Evolutionary conservation across 2,113 vertebrate species (phyloP).

Genomic region (Suricata suricatta): DNA sequence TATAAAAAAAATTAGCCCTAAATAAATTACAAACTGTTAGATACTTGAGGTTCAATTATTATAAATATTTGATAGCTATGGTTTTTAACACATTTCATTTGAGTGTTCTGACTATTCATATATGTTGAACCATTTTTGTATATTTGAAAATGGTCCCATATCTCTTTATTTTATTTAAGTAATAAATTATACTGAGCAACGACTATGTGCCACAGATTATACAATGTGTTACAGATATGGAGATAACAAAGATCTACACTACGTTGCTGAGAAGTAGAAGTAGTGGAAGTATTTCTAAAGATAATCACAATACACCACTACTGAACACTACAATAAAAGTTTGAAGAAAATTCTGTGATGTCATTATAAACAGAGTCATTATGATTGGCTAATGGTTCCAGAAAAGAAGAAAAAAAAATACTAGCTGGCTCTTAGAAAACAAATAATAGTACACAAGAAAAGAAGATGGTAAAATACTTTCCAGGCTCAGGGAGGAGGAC

Average conservation of each 20-base stretch:
- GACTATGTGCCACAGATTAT: neutral
- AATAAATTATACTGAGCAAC: neutral
- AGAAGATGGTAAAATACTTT: neutral
- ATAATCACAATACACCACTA: neutral
- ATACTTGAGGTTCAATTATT: neutral
- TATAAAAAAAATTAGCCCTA: neutral
- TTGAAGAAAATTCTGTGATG: neutral
- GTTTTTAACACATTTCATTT: conserved; percentile 1
- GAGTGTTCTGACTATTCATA: neutral
- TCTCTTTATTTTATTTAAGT: neutral
- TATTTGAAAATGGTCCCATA: neutral
- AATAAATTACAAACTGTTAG: neutral
- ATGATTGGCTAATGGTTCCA: neutral
- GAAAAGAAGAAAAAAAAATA: neutral
- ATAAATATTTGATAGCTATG: neutral
- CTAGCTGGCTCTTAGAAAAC: neutral
- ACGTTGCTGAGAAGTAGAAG: neutral
- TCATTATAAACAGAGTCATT: neutral
- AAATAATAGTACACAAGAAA: neutral
- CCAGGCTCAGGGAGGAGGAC: neutral
- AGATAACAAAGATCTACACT: neutral
- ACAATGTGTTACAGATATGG: neutral
- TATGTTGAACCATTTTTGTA: neutral
- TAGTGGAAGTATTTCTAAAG: neutral
- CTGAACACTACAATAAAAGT: neutral